These are phyloP conservation scores for Cyclophora punctaria DNA, from an alignment of 2,888 invertebrate genomes.

Conservation along the genomic window DNA sequence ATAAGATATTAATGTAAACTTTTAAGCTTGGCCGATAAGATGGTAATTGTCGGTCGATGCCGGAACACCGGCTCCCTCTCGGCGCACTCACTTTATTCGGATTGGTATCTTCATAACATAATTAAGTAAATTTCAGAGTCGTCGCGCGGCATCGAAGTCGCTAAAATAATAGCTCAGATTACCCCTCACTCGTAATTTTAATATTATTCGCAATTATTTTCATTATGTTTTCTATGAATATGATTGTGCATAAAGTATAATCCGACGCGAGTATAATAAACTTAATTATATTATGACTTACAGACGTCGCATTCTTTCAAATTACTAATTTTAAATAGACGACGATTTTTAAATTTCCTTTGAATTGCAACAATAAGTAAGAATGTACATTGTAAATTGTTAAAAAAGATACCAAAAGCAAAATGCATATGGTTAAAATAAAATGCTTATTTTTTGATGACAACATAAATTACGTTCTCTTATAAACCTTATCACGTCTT, in stretches of 20 bases:
- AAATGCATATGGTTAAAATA: constrained; percentile 5
- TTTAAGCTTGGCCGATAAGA: constrained; percentile 25
- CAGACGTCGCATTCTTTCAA: too few species aligned
- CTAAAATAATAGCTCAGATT: constrained; percentile 54
- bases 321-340: too few species aligned
- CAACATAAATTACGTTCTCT: constrained; percentile 21
- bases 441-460: constrained; percentile 14
- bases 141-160: constrained; percentile 34
- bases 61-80: constrained; percentile 24
- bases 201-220: constrained; percentile 42
- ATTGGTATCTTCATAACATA: constrained; percentile 59
- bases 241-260: too few species aligned
- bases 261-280: too few species aligned
- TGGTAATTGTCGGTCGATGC: constrained; percentile 35
- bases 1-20: constrained; percentile 20
- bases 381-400: too few species aligned
- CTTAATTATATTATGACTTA: too few species aligned
- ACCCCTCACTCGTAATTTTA: constrained; percentile 45
- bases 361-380: constrained; percentile 18
- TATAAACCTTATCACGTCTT: constrained; percentile 24
- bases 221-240: constrained; percentile 26
- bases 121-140: constrained; percentile 62
- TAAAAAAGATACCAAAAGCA: constrained; percentile 21
- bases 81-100: constrained; percentile 42
- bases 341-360: constrained; percentile 14